Percentiles rank a stretch among this genome's conserved stretches.
These are phyloP conservation scores for Aleiodes sp. DNA, from an alignment of 1,140 invertebrate species.

Conservation along the genomic window DNA sequence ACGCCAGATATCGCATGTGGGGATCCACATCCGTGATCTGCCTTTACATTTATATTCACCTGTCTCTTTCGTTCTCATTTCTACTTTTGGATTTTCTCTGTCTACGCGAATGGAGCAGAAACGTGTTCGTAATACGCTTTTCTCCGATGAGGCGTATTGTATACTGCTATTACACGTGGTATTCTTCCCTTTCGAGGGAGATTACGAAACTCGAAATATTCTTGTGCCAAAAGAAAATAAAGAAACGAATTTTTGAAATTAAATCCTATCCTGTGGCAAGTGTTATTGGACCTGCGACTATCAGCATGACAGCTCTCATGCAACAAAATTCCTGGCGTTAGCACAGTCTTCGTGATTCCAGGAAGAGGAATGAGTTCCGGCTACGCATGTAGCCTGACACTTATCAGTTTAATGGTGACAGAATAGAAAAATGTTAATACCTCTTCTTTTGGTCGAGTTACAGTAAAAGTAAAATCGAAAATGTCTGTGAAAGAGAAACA, in stretches of 20 bases:
- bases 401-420: not conserved
- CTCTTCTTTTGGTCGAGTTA: not conserved
- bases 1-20: conserved; percentile 27
- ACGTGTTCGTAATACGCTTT: too few relatives aligned
- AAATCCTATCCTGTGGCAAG: not conserved
- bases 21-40: not conserved
- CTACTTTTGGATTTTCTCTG: too few relatives aligned
- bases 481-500: not conserved
- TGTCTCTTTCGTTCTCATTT: too few relatives aligned
- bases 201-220: too few relatives aligned
- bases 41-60: conserved; percentile 22
- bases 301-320: not conserved
- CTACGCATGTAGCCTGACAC: conserved; percentile 46
- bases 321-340: conserved; percentile 47
- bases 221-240: too few relatives aligned
- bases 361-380: conserved; percentile 56
- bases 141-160: too few relatives aligned
- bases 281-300: not conserved
- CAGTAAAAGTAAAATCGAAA: not conserved
- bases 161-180: too few relatives aligned
- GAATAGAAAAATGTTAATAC: not conserved
- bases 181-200: too few relatives aligned
- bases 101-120: too few relatives aligned
- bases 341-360: conserved; percentile 52
- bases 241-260: too few relatives aligned